phyloP scores from a whole-genome alignment of 64 coral and sea anemone genomes.

The Orbicella faveolata region DNA sequence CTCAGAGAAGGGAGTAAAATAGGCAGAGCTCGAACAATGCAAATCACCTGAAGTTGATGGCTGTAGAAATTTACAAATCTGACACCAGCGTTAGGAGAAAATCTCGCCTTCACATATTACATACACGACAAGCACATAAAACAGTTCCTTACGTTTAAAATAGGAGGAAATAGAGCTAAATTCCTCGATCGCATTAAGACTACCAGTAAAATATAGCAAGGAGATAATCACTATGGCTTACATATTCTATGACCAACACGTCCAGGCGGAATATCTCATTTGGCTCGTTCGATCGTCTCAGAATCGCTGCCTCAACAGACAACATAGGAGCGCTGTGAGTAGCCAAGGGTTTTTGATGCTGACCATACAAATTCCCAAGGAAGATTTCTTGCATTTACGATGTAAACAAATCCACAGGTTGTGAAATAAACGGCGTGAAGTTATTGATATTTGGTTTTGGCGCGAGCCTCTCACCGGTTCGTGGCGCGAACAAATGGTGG shows the following conservation, averaged over 20 bases:
- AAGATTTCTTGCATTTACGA: conserved; percentile 1
- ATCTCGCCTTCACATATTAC: background rate
- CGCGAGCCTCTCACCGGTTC: conserved; percentile 62
- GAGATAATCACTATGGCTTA: background rate
- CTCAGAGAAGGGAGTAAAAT: background rate
- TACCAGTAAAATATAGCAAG: background rate
- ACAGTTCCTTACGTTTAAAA: background rate
- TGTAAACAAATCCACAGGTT: background rate
- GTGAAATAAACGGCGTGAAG: background rate
- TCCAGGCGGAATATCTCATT: background rate
- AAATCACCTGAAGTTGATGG: background rate
- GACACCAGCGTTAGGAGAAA: background rate
- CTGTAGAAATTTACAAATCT: background rate
- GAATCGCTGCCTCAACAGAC: background rate
- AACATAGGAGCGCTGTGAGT: background rate
- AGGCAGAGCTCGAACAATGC: background rate
- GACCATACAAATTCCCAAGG: background rate
- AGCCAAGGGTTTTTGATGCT: background rate
- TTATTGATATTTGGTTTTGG: conserved; percentile 66
- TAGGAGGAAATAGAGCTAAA: background rate
- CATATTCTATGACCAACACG: conserved; percentile 24
- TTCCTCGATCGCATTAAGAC: background rate
- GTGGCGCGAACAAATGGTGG: conserved; percentile 30
- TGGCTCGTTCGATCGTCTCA: no score
- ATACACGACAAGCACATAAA: background rate